Base-by-base conservation (phyloP, 1,140 invertebrate species). In the Drosophila lini region DNA sequence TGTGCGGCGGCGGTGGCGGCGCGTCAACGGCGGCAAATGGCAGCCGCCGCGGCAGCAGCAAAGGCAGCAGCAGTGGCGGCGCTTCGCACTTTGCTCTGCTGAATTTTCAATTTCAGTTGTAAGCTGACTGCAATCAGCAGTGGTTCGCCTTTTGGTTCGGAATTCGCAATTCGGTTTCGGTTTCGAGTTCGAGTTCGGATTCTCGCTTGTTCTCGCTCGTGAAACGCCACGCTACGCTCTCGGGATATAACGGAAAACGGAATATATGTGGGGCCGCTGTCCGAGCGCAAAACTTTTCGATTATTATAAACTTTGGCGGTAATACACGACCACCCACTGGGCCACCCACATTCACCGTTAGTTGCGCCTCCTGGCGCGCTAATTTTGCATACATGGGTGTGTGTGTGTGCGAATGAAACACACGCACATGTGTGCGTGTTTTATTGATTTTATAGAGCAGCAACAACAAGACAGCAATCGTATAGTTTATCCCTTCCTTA, bases 41-140 rank as follows among this genome's bases (percentile, higher is more conserved):
- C 68, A 57, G 64, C 53, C 44, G 58, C 58, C n/a, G 65, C 62
- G 62, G 41, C 68, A 64, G 50, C 61, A 44, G 61, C 55, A 57
- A 41, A 41, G 9, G 58, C 58, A 34, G 42, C 77, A 25, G 45
- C 45, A 25, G 34, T 60, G 60, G 78, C 85, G 84, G 74, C 84
- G 84, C 84, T 90, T 90, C 83, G 86, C 82, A 85, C 90, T 90
- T 81, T 91, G 90, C 90, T 91, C 83, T 90, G 90, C 90, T 91
- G 90, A 91, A 91, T 91, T 91, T 91, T 91, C 90, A 91, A 91
- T 91, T 91, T 91, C 90, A 91, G 90, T 91, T 91, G 90, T 91
- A 90, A 91, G 90, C 90, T 90, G 90, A 91, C 90, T 91, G 90
- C 90, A 91, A 91, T 91, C 90, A 91, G 90, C 90, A 85, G 81